Evolutionary conservation across 2,888 invertebrate species (phyloP).

Genomic region (Neocrepidodera transversa): DNA sequence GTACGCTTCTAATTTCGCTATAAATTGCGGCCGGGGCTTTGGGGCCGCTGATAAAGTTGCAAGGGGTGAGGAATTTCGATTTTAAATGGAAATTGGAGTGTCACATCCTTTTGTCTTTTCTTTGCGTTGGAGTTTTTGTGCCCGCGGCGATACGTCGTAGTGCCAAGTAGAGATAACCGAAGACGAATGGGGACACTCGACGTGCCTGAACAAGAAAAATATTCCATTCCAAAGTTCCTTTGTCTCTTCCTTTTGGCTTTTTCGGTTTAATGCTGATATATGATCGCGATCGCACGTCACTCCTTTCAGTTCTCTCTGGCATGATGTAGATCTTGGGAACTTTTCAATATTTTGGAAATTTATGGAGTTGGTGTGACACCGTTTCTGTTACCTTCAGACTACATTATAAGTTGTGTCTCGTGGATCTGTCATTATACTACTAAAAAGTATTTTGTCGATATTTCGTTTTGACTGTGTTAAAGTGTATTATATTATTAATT

Average conservation of each 20-base stretch:
- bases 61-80: constrained; percentile 55
- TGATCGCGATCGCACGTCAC: constrained; percentile 44
- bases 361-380: too few relatives aligned
- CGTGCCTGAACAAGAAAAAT: constrained; percentile 57
- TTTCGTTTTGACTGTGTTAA: too few relatives aligned
- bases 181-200: constrained; percentile 57
- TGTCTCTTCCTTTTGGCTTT: constrained; percentile 51
- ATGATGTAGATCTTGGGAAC: constrained; percentile 43
- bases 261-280: constrained; percentile 52
- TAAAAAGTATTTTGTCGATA: too few relatives aligned
- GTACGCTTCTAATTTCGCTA: constrained; percentile 27
- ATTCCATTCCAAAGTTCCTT: constrained; percentile 56
- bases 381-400: constrained; percentile 41
- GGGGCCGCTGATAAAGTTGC: constrained; percentile 50
- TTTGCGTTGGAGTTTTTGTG: constrained; percentile 52
- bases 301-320: constrained; percentile 40
- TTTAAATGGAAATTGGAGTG: constrained; percentile 61
- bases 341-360: constrained; percentile 50
- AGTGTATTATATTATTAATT: too few relatives aligned
- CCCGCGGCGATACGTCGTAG: constrained; percentile 54
- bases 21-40: constrained; percentile 49
- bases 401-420: not conserved
- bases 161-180: constrained; percentile 58
- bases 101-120: constrained; percentile 61
- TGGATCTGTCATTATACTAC: too few relatives aligned